phyloP scores from a whole-genome alignment of 2,797 vertebrate genomes.

The Sebastes vulpes region DNA sequence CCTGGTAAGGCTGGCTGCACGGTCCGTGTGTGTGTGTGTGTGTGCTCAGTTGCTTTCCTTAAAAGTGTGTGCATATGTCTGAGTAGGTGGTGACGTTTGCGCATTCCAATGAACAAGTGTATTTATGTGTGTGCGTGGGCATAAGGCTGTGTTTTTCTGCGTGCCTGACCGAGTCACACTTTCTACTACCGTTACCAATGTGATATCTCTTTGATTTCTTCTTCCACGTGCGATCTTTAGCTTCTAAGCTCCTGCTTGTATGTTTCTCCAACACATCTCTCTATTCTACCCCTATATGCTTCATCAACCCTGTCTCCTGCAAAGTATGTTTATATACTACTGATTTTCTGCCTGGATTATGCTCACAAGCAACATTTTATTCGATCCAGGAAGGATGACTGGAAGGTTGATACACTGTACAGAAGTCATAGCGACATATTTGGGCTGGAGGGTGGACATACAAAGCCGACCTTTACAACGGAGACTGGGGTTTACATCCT shows the following conservation, averaged over 20 bases:
- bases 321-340: not conserved
- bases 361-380: not conserved
- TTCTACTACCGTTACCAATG: not conserved
- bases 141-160: conserved; percentile 2
- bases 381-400: not conserved
- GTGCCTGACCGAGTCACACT: not conserved
- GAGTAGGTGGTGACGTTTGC: conserved; percentile 58
- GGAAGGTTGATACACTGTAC: not conserved
- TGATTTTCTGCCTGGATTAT: not conserved
- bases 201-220: not conserved
- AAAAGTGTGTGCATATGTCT: conserved; percentile 28
- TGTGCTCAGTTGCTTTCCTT: conserved; percentile 21
- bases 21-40: not conserved
- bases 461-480: not conserved
- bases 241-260: not conserved
- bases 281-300: not conserved
- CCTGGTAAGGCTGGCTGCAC: conserved; percentile 87
- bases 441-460: not conserved
- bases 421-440: not conserved
- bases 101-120: conserved; percentile 54
- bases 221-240: not conserved
- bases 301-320: not conserved
- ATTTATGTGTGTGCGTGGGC: conserved; percentile 16
- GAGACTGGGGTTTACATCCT: not conserved
- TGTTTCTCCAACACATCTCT: not conserved